Percentiles rank a stretch among this genome's conserved stretches.
phyloP scores from a whole-genome alignment of 2,113 vertebrate genomes.

The Tapirus terrestris region DNA sequence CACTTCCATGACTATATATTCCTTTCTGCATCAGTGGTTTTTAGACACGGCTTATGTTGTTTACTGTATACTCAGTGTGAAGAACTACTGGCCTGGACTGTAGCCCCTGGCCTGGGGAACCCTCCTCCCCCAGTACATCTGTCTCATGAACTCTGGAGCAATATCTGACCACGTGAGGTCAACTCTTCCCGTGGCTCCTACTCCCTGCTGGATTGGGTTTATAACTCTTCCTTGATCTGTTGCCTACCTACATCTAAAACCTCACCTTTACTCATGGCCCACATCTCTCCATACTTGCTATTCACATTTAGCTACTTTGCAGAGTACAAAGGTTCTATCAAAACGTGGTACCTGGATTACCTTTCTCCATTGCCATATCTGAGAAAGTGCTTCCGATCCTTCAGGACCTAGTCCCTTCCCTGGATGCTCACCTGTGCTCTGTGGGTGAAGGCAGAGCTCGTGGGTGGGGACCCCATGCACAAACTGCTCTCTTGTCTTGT shows the following conservation, averaged over 20 bases:
- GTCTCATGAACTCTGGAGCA: not conserved
- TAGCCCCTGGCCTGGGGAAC: not conserved
- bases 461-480: not conserved
- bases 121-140: not conserved
- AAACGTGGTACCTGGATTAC: not conserved
- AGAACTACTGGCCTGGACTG: not conserved
- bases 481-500: not conserved
- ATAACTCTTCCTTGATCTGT: not conserved
- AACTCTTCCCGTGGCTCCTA: not conserved
- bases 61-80: not conserved
- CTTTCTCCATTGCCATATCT: not conserved
- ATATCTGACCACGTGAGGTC: not conserved
- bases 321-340: not conserved
- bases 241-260: not conserved
- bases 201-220: not conserved
- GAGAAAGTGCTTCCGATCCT: not conserved
- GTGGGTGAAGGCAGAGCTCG: not conserved
- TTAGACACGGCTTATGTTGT: not conserved
- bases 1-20: not conserved
- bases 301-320: not conserved
- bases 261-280: no score
- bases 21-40: not conserved
- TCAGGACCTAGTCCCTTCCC: not conserved
- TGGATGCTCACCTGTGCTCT: not conserved
- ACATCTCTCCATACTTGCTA: not conserved